Base-by-base conservation (phyloP, 2,113 vertebrate species). In the Kryptolebias marmoratus region DNA sequence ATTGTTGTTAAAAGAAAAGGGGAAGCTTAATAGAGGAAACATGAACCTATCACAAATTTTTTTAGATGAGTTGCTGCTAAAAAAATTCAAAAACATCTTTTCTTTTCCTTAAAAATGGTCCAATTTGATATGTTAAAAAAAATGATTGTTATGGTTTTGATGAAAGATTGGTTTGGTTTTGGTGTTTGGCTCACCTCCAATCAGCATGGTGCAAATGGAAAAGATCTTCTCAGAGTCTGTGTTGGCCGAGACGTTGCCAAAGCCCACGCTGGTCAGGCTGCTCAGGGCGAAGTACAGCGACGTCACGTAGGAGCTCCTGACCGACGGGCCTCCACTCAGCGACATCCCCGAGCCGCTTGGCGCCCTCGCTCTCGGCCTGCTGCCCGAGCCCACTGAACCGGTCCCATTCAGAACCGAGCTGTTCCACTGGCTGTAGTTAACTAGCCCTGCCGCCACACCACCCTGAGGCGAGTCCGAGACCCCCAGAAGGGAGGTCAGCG, bases 191-290 rank as follows among this genome's bases (percentile, higher is more conserved):
- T 81, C 77, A 95, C 94, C 94, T 93, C 94, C 94, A 0, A 95
- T 93, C 66, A 95, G 86, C 94, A 95, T 95, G 75, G 94, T 95
- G 88, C 94, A 95, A 65, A 95, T 95, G 74, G 94, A 95, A 81
- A 95, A 95, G 87, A 95, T 95, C 88, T 95, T 95, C 87, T 95
- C 94, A 0, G 94, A 92, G 89, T 95, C 94, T 0, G 94, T 95
- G 88, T 95, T 95, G 65, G 94, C 94, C 0, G 94, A 95, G 11
- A 95, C 94, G 3, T 95, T 95, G 22, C 94, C 94, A 22, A 95
- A 95, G 57, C 94, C 94, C 59, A 95, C 94, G 4, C 94, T 95
- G 76, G 94, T 95, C 76, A 95, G 82, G 55, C 94, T 95, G 92
- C 94, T 95, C 68, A 95, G 88, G 52, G 94, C 94, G n/a, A 95